Evolutionary conservation across 2,113 vertebrate species (phyloP), one percentile per base, ranked within the genome.

Genomic region (Pagrus major): DNA sequence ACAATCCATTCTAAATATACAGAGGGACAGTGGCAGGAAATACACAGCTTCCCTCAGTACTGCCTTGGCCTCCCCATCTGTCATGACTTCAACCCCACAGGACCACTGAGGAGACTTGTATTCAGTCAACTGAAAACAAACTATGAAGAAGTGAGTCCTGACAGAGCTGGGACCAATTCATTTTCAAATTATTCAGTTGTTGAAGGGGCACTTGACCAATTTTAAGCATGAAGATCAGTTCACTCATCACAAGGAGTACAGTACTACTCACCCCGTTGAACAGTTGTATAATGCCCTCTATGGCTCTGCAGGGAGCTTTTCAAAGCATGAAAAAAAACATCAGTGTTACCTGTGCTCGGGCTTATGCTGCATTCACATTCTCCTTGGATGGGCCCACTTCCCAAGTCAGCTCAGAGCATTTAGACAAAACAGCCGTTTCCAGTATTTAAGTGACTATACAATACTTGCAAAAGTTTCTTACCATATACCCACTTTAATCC

Each of bases 121-220:
- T 42, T 59, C 21, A 71, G 51, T 11, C 16, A 46, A 35, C 21
- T 35, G 9, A 15, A 29, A 1, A 46, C 0, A 66, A 31, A 56
- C n/a, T 27, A 51, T 12, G 37, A 75, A 9, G 25, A 71, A 76
- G 41, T 29, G 39, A 55, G 12, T 66, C 29, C 39, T 47, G 51
- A 54, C 12, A 25, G 42, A 47, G 69, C 39, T 68, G 56, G n/a
- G n/a, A 35, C n/a, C 31, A 58, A 9, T 44, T 33, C 20, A 46
- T n/a, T 23, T 44, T 54, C 3, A 55, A 56, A 42, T 39, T 20
- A 27, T 39, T 21, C 15, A 7, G 16, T 25, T 20, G 33, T 54
- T 67, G 6, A 37, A 51, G 9, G 23, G 9, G 9, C n/a, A 25
- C 27, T 8, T 20, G 6, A 33, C 27, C 27, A 23, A 25, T 51